Evolutionary conservation across 2,888 invertebrate species (phyloP).

Genomic region (Polyommatus iphigenia): DNA sequence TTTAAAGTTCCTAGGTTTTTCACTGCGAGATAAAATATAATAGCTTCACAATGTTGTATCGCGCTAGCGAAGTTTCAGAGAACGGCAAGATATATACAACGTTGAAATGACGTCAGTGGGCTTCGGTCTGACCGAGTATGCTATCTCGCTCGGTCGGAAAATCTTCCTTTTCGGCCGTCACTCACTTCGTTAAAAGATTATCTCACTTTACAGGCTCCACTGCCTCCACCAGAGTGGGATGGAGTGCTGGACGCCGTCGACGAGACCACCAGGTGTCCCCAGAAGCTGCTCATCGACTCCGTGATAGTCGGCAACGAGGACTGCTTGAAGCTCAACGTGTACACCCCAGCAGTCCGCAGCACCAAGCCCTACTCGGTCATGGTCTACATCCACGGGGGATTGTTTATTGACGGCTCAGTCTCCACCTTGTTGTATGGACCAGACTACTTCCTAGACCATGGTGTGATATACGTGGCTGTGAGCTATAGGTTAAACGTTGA

Average conservation of each 20-base stretch:
- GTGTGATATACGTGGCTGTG: constrained; percentile 80
- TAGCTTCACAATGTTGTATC: background rate
- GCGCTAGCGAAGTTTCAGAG: too few species aligned
- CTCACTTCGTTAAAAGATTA: background rate
- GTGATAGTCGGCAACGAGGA: constrained; percentile 58
- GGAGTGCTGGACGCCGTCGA: constrained; percentile 65
- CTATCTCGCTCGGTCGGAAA: too few species aligned
- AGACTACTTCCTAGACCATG: constrained; percentile 79
- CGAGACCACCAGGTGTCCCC: constrained; percentile 68
- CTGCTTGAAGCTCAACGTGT: constrained; percentile 68
- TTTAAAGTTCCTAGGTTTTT: background rate
- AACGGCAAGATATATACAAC: too few species aligned
- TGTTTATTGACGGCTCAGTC: constrained; percentile 81
- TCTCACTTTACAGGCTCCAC: constrained; percentile 61
- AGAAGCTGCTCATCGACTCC: constrained; percentile 52
- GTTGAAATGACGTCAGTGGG: too few species aligned
- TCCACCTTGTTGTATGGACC: constrained; percentile 81
- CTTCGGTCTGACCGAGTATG: too few species aligned
- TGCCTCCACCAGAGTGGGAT: constrained; percentile 65
- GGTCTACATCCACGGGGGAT: constrained; percentile 84
- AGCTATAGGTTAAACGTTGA: constrained; percentile 81
- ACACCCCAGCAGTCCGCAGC: constrained; percentile 53
- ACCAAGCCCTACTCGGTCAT: constrained; percentile 74
- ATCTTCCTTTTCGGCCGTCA: too few species aligned
- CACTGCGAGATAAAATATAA: background rate